These are phyloP conservation scores for Theretra japonica DNA, from an alignment of 2,888 invertebrate species.

Conservation along the genomic window DNA sequence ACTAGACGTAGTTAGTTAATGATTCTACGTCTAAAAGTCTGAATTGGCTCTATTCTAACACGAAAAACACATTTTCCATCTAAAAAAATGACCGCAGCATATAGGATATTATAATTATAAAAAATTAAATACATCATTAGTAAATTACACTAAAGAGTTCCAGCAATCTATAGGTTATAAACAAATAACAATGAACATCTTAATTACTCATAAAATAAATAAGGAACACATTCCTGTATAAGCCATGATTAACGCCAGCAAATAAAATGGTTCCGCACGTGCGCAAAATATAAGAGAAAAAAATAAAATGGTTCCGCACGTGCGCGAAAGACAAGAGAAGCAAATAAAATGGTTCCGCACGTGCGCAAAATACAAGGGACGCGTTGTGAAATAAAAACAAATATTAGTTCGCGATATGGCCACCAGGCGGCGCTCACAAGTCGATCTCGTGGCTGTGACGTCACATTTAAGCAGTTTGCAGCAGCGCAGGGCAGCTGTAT, in stretches of 20 bases:
- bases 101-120: too few species aligned
- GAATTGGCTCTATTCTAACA: too few species aligned
- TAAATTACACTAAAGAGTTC: too few species aligned
- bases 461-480: constrained; percentile 32
- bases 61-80: too few species aligned
- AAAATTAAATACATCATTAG: too few species aligned
- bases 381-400: constrained; percentile 10
- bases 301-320: not conserved
- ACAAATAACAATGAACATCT: not conserved
- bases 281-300: not conserved
- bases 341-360: not conserved
- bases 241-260: not conserved
- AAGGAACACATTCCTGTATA: not conserved
- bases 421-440: constrained; percentile 5
- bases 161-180: not conserved
- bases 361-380: not conserved
- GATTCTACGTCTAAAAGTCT: too few species aligned
- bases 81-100: too few species aligned
- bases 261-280: not conserved
- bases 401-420: constrained; percentile 16
- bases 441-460: constrained; percentile 30
- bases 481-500: constrained; percentile 29
- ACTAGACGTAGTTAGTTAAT: too few species aligned
- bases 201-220: not conserved
- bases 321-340: not conserved